Percentiles rank a stretch among this genome's conserved stretches.
Conservation (phyloP, 1,140 invertebrate species). For the Cherax destructor region DNA sequence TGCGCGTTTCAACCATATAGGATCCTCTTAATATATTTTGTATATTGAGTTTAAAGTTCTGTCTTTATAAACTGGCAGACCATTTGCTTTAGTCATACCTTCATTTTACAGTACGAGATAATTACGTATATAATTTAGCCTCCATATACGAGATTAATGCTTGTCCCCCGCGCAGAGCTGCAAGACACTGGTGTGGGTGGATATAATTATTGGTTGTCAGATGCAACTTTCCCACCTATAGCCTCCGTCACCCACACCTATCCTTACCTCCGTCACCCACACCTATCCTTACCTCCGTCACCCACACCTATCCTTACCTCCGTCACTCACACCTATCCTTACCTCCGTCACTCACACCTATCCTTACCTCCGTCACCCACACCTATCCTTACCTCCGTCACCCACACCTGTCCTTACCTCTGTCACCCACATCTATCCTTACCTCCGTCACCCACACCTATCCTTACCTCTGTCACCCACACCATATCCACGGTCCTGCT, state of each 20-base stretch:
- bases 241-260: too few relatives aligned
- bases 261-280: too few relatives aligned
- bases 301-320: too few relatives aligned
- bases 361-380: too few relatives aligned
- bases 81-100: not conserved
- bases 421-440: too few relatives aligned
- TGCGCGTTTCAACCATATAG: not conserved
- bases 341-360: too few relatives aligned
- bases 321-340: too few relatives aligned
- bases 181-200: not conserved
- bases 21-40: not conserved
- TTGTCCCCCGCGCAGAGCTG: constrained; percentile 20
- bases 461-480: not conserved
- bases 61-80: not conserved
- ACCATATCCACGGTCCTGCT: constrained; percentile 24
- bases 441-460: too few relatives aligned
- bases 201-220: not conserved
- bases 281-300: too few relatives aligned
- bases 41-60: not conserved
- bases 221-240: not conserved
- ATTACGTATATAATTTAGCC: not conserved
- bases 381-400: too few relatives aligned
- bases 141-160: not conserved
- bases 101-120: not conserved
- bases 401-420: too few relatives aligned